A percentile compares a stretch with the other conserved stretches of the same genome.
phyloP scores from a whole-genome alignment of 2,113 vertebrate species.

The Aix galericulata region DNA sequence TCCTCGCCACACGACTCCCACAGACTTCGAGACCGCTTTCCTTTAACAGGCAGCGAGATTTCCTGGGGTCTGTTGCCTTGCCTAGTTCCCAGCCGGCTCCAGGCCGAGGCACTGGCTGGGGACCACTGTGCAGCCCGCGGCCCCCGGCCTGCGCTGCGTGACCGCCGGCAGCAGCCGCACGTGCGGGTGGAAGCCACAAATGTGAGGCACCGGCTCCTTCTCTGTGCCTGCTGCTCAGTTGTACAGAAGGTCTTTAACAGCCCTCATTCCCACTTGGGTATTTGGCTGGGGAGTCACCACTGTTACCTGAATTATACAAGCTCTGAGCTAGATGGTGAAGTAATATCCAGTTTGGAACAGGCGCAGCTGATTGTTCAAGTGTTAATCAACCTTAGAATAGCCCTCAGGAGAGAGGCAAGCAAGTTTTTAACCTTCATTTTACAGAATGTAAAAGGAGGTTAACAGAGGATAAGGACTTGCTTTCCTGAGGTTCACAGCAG shows the following conservation, averaged over 20 bases:
- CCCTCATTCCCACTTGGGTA: accelerated
- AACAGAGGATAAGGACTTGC: background rate
- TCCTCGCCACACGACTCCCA: background rate
- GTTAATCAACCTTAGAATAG: background rate
- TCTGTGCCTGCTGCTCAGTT: background rate
- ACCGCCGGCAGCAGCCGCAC: background rate
- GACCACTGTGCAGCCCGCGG: no score
- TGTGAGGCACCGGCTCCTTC: background rate
- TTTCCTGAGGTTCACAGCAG: accelerated
- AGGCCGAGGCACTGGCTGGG: no score
- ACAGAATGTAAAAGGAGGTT: background rate
- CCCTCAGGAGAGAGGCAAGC: background rate
- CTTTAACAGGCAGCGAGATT: background rate
- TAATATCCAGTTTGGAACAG: background rate
- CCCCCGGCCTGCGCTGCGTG: background rate
- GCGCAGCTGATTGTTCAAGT: background rate
- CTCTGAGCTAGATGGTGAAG: background rate
- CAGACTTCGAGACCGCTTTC: background rate
- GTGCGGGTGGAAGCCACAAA: background rate
- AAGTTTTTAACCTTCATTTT: background rate
- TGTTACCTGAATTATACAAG: background rate
- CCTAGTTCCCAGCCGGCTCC: no score
- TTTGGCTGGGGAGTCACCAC: background rate
- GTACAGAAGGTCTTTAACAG: accelerated
- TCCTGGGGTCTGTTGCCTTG: background rate